Evolutionary conservation across 2,797 vertebrate species (phyloP).

Genomic region (Furcifer pardalis): DNA sequence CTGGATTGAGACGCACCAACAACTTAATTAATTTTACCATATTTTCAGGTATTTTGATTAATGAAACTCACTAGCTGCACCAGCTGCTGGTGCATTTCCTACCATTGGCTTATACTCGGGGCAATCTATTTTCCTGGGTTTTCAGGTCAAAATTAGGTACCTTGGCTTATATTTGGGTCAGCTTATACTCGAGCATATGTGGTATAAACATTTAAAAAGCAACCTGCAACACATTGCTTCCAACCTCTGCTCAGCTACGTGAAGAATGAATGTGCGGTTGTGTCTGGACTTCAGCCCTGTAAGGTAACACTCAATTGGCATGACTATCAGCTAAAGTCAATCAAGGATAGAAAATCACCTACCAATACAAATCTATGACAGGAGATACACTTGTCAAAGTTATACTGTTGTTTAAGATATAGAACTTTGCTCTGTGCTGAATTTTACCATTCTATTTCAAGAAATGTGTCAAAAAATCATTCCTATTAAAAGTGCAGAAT

Average conservation of each 20-base stretch:
- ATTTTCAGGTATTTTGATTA: too few species aligned
- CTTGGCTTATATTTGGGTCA: too few species aligned
- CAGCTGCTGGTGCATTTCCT: too few species aligned
- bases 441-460: neutral
- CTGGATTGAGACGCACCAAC: too few species aligned
- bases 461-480: neutral
- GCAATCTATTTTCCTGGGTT: too few species aligned
- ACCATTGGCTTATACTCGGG: too few species aligned
- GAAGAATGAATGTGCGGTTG: slow-evolving; percentile 7
- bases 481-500: slow-evolving; percentile 1
- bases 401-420: slow-evolving; percentile 23
- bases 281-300: neutral
- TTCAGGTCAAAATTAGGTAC: too few species aligned
- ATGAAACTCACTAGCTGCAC: too few species aligned
- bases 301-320: neutral
- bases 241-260: neutral
- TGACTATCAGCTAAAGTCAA: neutral
- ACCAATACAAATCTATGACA: neutral
- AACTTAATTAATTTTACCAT: too few species aligned
- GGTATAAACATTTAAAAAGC: neutral
- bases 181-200: too few species aligned
- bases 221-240: neutral
- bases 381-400: neutral
- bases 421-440: slow-evolving; percentile 3
- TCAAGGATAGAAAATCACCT: neutral